Evolutionary conservation across 2,113 vertebrate genomes (phyloP).

Genomic region (Pterophyllum scalare): DNA sequence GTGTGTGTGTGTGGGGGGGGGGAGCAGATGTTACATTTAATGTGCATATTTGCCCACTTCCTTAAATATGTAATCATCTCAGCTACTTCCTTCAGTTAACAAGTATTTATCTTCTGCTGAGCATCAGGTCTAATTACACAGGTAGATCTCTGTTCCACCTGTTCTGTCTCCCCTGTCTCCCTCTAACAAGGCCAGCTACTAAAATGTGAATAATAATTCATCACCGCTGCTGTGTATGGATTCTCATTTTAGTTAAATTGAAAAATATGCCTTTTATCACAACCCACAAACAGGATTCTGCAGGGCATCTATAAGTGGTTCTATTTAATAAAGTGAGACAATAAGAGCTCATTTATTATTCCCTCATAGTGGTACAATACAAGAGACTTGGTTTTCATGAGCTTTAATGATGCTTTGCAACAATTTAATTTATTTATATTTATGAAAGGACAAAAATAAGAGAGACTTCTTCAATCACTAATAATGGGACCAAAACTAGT

Average conservation of each 20-base stretch:
- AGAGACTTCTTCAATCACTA: background rate
- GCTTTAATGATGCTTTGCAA: background rate
- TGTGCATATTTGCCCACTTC: background rate
- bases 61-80: background rate
- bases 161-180: background rate
- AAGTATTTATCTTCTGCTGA: background rate
- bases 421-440: background rate
- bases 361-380: background rate
- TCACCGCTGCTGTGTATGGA: background rate
- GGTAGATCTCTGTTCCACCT: conserved; percentile 2
- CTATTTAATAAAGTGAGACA: background rate
- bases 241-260: background rate
- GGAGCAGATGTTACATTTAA: background rate
- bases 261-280: background rate
- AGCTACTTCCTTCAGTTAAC: background rate
- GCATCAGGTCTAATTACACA: conserved; percentile 5
- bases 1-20: background rate
- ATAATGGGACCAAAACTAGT: background rate
- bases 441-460: background rate
- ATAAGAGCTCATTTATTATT: background rate
- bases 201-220: conserved; percentile 3
- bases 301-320: background rate
- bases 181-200: conserved; percentile 26
- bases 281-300: background rate
- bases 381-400: background rate